These are phyloP conservation scores for Odontamblyopus lacepedii DNA, from an alignment of 2,797 vertebrate genomes.

Conservation along the genomic window DNA sequence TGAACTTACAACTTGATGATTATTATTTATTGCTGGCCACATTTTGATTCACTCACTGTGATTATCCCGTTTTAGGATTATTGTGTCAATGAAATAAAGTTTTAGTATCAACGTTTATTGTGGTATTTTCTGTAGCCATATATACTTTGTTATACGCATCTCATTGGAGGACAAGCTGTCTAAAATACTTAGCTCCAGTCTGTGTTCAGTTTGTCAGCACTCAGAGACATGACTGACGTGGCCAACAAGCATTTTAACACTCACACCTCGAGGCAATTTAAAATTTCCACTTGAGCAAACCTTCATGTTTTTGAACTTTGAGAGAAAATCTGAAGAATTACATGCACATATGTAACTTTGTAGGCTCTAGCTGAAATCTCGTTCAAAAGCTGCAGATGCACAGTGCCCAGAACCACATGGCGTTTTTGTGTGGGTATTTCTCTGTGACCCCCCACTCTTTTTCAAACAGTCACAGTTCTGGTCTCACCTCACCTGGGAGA, in stretches of 20 bases:
- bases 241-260: conserved; percentile 19
- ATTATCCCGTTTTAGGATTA: too few relatives aligned
- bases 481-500: conserved; percentile 46
- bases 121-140: too few relatives aligned
- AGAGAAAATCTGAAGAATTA: conserved; percentile 11
- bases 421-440: conserved; percentile 13
- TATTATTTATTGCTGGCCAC: too few relatives aligned
- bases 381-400: not conserved
- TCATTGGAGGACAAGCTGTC: not conserved
- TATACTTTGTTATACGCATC: too few relatives aligned
- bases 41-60: too few relatives aligned
- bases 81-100: too few relatives aligned
- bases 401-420: conserved; percentile 1
- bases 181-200: conserved; percentile 5
- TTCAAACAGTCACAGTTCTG: conserved; percentile 14
- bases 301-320: conserved; percentile 7
- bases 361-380: not conserved
- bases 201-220: conserved; percentile 16
- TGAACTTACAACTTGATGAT: too few relatives aligned
- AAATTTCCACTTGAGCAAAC: conserved; percentile 46
- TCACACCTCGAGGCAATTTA: conserved; percentile 30
- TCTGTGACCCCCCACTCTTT: conserved; percentile 10
- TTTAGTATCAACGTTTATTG: too few relatives aligned
- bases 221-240: conserved; percentile 20
- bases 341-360: not conserved